A percentile compares a stretch with the other conserved stretches of the same genome.
Conservation (phyloP, 2,113 vertebrate genomes). For the Halichoeres trimaculatus region DNA sequence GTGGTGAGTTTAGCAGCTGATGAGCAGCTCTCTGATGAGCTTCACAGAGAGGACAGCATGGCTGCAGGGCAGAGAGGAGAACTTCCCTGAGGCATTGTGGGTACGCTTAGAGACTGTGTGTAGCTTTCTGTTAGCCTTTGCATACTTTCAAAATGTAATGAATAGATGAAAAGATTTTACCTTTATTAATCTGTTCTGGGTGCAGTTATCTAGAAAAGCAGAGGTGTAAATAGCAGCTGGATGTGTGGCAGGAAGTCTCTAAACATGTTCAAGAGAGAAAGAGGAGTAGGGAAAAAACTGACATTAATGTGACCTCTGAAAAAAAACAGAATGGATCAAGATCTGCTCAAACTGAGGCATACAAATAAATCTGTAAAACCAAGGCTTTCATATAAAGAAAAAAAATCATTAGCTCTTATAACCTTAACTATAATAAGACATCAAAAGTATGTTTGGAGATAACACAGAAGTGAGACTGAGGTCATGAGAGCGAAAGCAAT, state of each 20-base stretch:
- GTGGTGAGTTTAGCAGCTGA: too few species aligned
- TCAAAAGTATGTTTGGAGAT: slow-evolving; percentile 6
- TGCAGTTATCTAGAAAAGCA: too few species aligned
- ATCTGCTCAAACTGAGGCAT: slow-evolving; percentile 25
- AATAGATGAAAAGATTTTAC: slow-evolving; percentile 37
- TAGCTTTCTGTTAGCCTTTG: slow-evolving; percentile 32
- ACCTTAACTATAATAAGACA: slow-evolving; percentile 23
- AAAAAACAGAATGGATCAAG: slow-evolving; percentile 33
- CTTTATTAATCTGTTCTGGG: too few species aligned
- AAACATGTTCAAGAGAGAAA: too few species aligned
- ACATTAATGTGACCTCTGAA: slow-evolving; percentile 4
- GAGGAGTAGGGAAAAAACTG: too few species aligned
- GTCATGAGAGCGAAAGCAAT: slow-evolving; percentile 13
- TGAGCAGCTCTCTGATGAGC: too few species aligned
- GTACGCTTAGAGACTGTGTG: slow-evolving; percentile 22
- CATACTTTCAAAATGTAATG: slow-evolving; percentile 7
- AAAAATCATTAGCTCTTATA: background rate
- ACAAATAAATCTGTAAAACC: background rate
- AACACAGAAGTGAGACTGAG: background rate
- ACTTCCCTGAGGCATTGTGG: slow-evolving; percentile 37
- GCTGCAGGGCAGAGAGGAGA: too few species aligned
- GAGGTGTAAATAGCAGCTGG: too few species aligned
- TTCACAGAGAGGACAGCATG: too few species aligned
- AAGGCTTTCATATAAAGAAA: slow-evolving; percentile 9
- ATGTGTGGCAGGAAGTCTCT: too few species aligned